Evolutionary conservation across 1,140 invertebrate species (phyloP).

Genomic region (Marisa cornuarietis): DNA sequence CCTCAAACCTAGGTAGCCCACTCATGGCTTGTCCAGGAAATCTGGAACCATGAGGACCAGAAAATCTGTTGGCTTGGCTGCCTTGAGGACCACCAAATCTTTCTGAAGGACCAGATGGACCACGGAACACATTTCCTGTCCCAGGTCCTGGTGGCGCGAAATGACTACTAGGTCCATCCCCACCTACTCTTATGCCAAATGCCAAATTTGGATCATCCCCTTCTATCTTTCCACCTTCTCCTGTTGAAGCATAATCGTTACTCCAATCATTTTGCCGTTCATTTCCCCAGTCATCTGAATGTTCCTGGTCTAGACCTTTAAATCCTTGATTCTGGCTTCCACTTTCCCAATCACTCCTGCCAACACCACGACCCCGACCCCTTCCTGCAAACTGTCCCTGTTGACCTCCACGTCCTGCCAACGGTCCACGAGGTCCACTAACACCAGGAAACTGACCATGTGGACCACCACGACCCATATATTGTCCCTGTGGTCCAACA

Average conservation of each 20-base stretch:
- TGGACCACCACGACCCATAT: conserved; percentile 15
- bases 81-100: neutral
- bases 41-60: neutral
- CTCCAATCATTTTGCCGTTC: no score
- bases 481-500: conserved; percentile 13
- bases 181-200: no score
- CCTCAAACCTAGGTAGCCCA: conserved; percentile 2
- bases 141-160: neutral
- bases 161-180: no score
- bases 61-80: neutral
- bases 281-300: no score
- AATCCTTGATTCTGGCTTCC: no score
- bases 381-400: neutral
- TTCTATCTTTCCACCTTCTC: no score
- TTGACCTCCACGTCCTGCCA: neutral
- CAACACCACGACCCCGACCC: neutral
- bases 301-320: no score
- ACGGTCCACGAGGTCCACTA: conserved; percentile 1
- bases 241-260: no score
- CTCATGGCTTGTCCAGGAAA: neutral
- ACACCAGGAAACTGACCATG: conserved; percentile 2
- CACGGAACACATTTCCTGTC: neutral
- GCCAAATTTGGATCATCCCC: no score
- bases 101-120: neutral
- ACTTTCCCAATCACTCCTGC: neutral